phyloP scores from a whole-genome alignment of 2,888 invertebrate species.

The Dioctria linearis region DNA sequence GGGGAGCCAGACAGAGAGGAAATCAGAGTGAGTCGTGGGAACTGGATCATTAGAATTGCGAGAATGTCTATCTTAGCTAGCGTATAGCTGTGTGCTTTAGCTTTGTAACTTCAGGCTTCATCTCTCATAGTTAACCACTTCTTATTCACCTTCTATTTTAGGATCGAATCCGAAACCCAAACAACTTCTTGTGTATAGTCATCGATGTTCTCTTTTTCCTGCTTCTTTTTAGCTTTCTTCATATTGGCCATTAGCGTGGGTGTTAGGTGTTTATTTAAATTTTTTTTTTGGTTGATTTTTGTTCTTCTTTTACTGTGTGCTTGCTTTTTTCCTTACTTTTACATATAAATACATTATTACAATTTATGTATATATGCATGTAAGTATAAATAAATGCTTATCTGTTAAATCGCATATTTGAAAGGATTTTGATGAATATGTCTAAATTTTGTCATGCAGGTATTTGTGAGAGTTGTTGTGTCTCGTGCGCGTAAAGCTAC shows the following conservation, averaged over 20 bases:
- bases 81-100: slow-evolving; percentile 29
- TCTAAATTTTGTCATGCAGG: slow-evolving; percentile 25
- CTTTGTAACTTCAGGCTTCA: neutral
- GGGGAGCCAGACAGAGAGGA: slow-evolving; percentile 36
- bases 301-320: neutral
- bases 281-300: slow-evolving; percentile 19
- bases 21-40: slow-evolving; percentile 38
- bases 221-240: slow-evolving; percentile 39
- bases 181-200: slow-evolving; percentile 45
- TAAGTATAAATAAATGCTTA: neutral
- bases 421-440: slow-evolving; percentile 39
- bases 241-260: slow-evolving; percentile 36
- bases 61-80: slow-evolving; percentile 26
- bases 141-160: slow-evolving; percentile 47
- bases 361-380: too few relatives aligned
- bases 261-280: slow-evolving; percentile 39
- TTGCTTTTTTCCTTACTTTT: neutral
- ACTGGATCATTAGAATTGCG: slow-evolving; percentile 52
- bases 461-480: slow-evolving; percentile 9
- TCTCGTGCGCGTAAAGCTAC: slow-evolving; percentile 18
- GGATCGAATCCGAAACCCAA: slow-evolving; percentile 4
- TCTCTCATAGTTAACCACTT: slow-evolving; percentile 21
- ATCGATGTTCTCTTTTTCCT: slow-evolving; percentile 19
- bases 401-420: neutral
- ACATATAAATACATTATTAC: neutral